Evolutionary conservation across 2,113 vertebrate species (phyloP), one percentile per base, ranked within the genome.

Genomic region (Chrysochloris asiatica): DNA sequence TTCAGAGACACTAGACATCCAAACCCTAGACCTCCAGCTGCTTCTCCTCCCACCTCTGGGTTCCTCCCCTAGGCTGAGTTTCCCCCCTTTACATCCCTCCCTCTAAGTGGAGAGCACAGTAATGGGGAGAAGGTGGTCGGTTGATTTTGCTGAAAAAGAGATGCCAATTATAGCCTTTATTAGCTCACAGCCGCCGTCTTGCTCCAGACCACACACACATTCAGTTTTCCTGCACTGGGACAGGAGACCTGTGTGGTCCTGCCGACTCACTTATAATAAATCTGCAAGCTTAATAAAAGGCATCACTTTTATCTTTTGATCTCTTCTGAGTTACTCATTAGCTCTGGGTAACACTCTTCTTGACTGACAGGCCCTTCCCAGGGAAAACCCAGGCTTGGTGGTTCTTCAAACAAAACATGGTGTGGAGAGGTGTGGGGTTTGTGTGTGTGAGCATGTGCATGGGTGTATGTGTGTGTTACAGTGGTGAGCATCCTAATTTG

Each of bases 301-400:
- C 95, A 95, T 94, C 86, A 86, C 93, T 96, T 96, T 92, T 97
- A 98, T 98, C 98, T 98, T 98, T 98, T 98, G 98, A 98, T 98
- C 98, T 98, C 96, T 94, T 96, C 93, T 93, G 97, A 97, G 97
- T 98, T 98, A 97, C 97, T 98, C 97, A 98, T 97, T 97, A 98
- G 97, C 96, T 96, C 96, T 96, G 96, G 97, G 96, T 95, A 97
- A 97, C 97, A 96, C 95, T 75, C 83, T 89, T 93, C 96, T 97
- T 98, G 97, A 98, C 96, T 98, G 97, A 97, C 96, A 97, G 95
- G 92, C 89, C 89, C 54, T 97, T 96, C 95, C 95, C 94, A 96
- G 96, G 97, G 96, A 97, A 97, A 98, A 96, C 0, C 73, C 92
- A 78, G 96, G 93, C 92, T 97, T 94, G 1, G 97, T 97, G 97